Base-by-base conservation (phyloP, 2,797 vertebrate genomes). In the Danio choprae region DNA sequence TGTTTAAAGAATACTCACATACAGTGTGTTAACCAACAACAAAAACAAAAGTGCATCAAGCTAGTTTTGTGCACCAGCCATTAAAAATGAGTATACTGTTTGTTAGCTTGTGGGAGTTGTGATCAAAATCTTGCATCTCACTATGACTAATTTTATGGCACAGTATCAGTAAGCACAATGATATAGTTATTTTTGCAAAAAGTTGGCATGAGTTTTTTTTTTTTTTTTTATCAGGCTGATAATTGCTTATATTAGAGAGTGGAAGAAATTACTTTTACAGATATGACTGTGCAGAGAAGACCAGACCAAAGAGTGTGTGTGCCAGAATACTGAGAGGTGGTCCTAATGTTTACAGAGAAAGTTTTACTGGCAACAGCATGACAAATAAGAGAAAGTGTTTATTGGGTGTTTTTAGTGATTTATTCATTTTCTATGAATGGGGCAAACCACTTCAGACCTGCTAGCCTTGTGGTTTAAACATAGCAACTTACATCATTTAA, bases 391-490 rank as follows among this genome's bases (percentile, higher is more conserved):
- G n/a, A 53, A 67, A 56, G 36, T 29, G 38, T 44, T 18, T 44
- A 10, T 16, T 36, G 18, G 48, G 60, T 15, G 15, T 75, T 76
- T 50, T 51, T 1, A n/a, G n/a, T n/a, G n/a, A n/a, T n/a, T n/a
- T n/a, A n/a, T n/a, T n/a, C n/a, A n/a, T 13, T 4, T 11, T 22
- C 29, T 29, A 29, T 29, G 29, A 43, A 55, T 44, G 13, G 9
- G 40, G 15, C 2, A 12, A 5, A 67, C 40, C 38, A n/a, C 29
- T 43, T 56, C 1, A 46, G 46, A 64, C 29, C 18, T 36, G 6
- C 20, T 75, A 38, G 48, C 65, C 38, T 15, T 63, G 73, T 75
- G 59, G 36, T 76, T 75, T 55, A 43, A 8, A 53, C 7, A 5
- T 59, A 29, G 13, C 10, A 50, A 18, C 48, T 46, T 1, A 4